These are phyloP conservation scores for Megaceryle alcyon DNA, from an alignment of 2,797 vertebrate genomes.

Conservation along the genomic window DNA sequence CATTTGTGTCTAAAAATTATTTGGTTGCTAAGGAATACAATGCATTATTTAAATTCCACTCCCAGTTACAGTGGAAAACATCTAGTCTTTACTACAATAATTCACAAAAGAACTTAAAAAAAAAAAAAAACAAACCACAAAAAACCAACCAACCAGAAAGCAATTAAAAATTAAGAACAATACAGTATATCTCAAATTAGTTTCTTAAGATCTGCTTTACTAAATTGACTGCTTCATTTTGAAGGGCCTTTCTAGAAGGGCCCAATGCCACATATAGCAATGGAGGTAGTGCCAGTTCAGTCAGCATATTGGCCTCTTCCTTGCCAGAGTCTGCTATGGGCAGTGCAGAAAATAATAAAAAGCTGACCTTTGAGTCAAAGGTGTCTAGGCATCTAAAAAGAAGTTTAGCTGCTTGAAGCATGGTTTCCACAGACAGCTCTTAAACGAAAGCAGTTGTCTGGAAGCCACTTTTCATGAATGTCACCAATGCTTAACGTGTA, in stretches of 20 bases:
- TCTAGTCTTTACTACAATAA: neutral
- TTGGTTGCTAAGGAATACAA: constrained; percentile 4
- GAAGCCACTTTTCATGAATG: neutral
- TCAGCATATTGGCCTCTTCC: neutral
- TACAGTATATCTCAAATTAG: neutral
- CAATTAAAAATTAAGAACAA: neutral
- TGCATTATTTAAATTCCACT: neutral
- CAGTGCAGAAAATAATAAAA: neutral
- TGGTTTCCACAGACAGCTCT: neutral
- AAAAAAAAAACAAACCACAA: neutral
- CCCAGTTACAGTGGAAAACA: neutral
- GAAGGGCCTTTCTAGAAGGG: neutral
- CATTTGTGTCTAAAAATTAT: neutral
- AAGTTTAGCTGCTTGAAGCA: neutral
- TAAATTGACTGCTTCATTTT: neutral
- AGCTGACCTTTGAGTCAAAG: neutral
- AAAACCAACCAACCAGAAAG: accelerated
- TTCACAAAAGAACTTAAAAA: neutral
- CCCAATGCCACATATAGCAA: neutral
- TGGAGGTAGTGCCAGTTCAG: neutral
- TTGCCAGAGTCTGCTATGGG: neutral
- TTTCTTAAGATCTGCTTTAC: neutral
- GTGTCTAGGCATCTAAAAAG: neutral
- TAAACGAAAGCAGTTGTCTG: neutral
- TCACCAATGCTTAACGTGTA: neutral